Percentiles rank a stretch among this genome's conserved stretches.
Conservation (phyloP, 2,888 invertebrate species). For the Drosophila engyochracea region DNA sequence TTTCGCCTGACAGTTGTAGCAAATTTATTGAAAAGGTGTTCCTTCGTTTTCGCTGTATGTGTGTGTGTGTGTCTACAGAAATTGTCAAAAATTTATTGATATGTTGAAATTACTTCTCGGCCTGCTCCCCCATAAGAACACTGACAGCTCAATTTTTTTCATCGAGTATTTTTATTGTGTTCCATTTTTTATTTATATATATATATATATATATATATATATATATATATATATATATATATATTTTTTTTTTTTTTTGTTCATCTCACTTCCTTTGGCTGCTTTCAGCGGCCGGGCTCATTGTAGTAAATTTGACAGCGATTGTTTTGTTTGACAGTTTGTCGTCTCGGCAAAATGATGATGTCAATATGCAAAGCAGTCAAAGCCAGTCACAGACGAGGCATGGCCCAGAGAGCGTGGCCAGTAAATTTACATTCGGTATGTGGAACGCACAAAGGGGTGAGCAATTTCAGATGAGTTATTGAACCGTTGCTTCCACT, state of each 20-base stretch:
- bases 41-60: conserved; percentile 46
- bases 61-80: conserved; percentile 36
- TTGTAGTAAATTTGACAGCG: conserved; percentile 80
- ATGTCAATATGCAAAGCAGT: conserved; percentile 79
- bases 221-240: neutral
- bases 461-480: conserved; percentile 53
- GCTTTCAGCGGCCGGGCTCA: conserved; percentile 39
- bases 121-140: conserved; percentile 53
- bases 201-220: neutral
- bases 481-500: conserved; percentile 53
- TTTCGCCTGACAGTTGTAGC: conserved; percentile 80
- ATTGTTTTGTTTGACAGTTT: conserved; percentile 80
- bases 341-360: conserved; percentile 76
- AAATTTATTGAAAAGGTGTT: conserved; percentile 81
- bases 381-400: conserved; percentile 18
- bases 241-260: neutral
- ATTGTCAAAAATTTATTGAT: conserved; percentile 80
- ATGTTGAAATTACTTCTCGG: conserved; percentile 75
- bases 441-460: conserved; percentile 39
- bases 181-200: conserved; percentile 1
- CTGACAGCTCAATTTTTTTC: conserved; percentile 73
- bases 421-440: conserved; percentile 45
- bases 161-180: conserved; percentile 33
- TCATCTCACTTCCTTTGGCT: conserved; percentile 36
- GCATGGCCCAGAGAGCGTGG: conserved; percentile 35